Base-by-base conservation (phyloP, 2,888 invertebrate genomes). In the Diaprepes abbreviatus region DNA sequence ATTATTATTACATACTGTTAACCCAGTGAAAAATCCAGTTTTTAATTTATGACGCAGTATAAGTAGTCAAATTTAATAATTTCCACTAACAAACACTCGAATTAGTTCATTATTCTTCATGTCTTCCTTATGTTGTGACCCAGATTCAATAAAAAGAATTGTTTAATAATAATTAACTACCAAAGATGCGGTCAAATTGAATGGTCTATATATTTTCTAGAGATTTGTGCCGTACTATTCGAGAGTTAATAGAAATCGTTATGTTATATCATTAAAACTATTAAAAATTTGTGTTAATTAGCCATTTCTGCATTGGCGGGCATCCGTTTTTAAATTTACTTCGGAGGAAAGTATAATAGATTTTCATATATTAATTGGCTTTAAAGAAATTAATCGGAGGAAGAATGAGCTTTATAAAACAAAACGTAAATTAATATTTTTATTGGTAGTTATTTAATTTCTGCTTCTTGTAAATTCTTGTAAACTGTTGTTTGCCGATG, bases 121-220 rank as follows among this genome's bases (percentile, higher is more conserved):
- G 63, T 68, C 38, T 68, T 68, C 68, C 68, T 68, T 62, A 62
- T 68, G 69, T 64, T 24, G 69, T 21, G 69, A 59, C 69, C 63
- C 21, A 69, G 69, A 63, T 63, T 38, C 55, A 43, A 38, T 28
- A 48, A 24, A 59, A 59, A 65, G 64, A 64, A 58, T 69, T 58
- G 58, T 63, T 24, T 58, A 57, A 28, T 58, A 52, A 57, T 69
- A 69, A 69, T 69, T 69, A 69, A 17, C 59, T 24, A 63, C 19
- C 43, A 63, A 58, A 69, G 69, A 69, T 69, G 66, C 73, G 73
- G 73, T 73, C 74, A 74, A 73, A 72, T 52, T 73, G 62, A 73
- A 73, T 73, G 74, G 74, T 74, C 74, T 74, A 74, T 70, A 74
- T 74, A 70, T 68, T 74, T 74, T 73, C 65, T 74, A 71, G 74